Conservation (phyloP, 2,888 invertebrate genomes). For the Graphium colonna region DNA sequence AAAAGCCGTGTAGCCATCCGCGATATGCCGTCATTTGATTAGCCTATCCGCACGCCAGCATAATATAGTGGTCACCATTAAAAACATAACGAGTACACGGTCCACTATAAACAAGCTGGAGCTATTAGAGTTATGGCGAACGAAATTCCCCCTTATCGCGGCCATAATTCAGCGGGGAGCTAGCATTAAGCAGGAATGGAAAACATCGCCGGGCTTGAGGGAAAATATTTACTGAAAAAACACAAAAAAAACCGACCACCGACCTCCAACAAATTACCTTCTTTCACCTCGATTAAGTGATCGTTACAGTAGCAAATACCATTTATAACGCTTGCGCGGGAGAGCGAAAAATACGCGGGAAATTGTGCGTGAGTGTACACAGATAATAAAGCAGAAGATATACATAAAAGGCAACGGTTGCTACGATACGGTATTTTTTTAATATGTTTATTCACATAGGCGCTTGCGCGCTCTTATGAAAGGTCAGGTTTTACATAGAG, state of each 20-base stretch:
- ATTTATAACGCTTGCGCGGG: slow-evolving; percentile 49
- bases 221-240: slow-evolving; percentile 34
- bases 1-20: background rate
- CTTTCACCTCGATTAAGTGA: slow-evolving; percentile 68
- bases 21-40: slow-evolving; percentile 26
- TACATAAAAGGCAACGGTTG: background rate
- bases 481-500: too few species aligned
- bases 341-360: slow-evolving; percentile 54
- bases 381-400: background rate
- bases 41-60: slow-evolving; percentile 47
- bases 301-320: slow-evolving; percentile 63
- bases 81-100: slow-evolving; percentile 63
- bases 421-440: too few species aligned
- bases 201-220: slow-evolving; percentile 38
- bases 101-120: slow-evolving; percentile 65
- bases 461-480: too few species aligned
- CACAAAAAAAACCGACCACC: slow-evolving; percentile 33
- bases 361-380: slow-evolving; percentile 64
- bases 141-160: slow-evolving; percentile 71
- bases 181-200: slow-evolving; percentile 61
- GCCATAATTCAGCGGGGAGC: slow-evolving; percentile 65
- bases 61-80: slow-evolving; percentile 76
- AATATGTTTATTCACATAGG: too few species aligned
- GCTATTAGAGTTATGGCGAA: slow-evolving; percentile 70
- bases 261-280: slow-evolving; percentile 50